Percentiles rank a stretch among this genome's conserved stretches.
These are phyloP conservation scores for Gymnodraco acuticeps DNA, from an alignment of 2,797 vertebrate species.

Conservation along the genomic window DNA sequence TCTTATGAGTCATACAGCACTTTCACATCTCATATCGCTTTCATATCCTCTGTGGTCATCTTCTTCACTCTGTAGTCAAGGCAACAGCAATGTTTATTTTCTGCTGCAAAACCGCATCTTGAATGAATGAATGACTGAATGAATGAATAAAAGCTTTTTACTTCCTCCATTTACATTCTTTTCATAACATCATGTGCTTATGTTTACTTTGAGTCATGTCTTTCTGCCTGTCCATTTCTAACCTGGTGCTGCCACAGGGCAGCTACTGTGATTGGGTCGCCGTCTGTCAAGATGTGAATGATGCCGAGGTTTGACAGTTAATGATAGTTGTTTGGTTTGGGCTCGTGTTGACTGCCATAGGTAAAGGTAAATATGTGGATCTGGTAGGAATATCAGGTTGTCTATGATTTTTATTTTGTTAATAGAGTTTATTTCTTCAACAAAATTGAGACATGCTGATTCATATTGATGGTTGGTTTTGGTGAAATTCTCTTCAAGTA, in stretches of 20 bases:
- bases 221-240: not conserved
- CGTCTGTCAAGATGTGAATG: slow-evolving; percentile 2
- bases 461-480: slow-evolving; percentile 21
- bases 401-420: not conserved
- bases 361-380: not conserved
- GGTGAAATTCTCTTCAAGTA: slow-evolving; percentile 7
- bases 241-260: not conserved
- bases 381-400: not conserved
- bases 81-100: slow-evolving; percentile 2
- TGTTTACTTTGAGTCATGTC: not conserved
- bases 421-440: not conserved
- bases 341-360: not conserved
- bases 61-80: slow-evolving; percentile 10
- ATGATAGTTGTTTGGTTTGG: not conserved
- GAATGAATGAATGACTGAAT: slow-evolving; percentile 12
- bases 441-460: not conserved
- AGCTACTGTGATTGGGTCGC: not conserved
- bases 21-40: slow-evolving; percentile 2
- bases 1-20: slow-evolving; percentile 12
- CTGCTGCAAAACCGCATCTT: slow-evolving; percentile 13
- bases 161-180: slow-evolving; percentile 2
- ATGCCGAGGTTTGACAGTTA: not conserved
- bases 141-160: slow-evolving; percentile 34
- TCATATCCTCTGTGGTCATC: slow-evolving; percentile 12
- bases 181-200: slow-evolving; percentile 8